Conservation (phyloP, 2,888 invertebrate species). For the Agrotis clavis region DNA sequence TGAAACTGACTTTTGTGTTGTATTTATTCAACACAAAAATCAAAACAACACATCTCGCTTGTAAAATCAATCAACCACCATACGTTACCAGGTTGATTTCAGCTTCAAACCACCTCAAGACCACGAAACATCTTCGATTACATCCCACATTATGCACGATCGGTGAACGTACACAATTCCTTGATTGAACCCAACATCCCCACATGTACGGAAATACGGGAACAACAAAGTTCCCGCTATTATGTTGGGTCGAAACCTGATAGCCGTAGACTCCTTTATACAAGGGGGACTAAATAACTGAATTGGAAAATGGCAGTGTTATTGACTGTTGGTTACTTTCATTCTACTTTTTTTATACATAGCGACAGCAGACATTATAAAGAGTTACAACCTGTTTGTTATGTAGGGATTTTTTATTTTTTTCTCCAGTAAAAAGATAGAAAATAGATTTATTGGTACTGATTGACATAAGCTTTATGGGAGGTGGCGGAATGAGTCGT, state of each 20-base stretch:
- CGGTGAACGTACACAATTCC: constrained; percentile 2
- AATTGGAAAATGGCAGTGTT: not conserved
- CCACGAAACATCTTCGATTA: constrained; percentile 3
- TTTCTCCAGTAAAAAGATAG: too few species aligned
- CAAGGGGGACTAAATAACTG: constrained; percentile 3
- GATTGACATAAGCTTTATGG: too few species aligned
- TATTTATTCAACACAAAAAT: not conserved
- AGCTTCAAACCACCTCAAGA: not conserved
- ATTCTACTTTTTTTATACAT: not conserved
- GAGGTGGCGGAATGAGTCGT: too few species aligned
- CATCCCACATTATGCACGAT: not conserved
- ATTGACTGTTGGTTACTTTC: not conserved
- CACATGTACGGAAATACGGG: constrained; percentile 24
- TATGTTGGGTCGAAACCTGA: constrained; percentile 23
- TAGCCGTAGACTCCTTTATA: constrained; percentile 6
- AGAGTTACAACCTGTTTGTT: too few species aligned
- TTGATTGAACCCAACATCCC: constrained; percentile 16
- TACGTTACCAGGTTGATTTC: not conserved
- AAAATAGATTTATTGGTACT: too few species aligned
- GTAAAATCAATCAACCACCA: not conserved
- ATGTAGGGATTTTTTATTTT: too few species aligned
- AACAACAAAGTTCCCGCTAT: constrained; percentile 15
- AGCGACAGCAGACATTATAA: not conserved
- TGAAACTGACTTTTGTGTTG: too few species aligned
- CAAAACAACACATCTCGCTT: not conserved